phyloP scores from a whole-genome alignment of 53 echinoderm and acorn worm genomes.

The Holothuria leucospilota region DNA sequence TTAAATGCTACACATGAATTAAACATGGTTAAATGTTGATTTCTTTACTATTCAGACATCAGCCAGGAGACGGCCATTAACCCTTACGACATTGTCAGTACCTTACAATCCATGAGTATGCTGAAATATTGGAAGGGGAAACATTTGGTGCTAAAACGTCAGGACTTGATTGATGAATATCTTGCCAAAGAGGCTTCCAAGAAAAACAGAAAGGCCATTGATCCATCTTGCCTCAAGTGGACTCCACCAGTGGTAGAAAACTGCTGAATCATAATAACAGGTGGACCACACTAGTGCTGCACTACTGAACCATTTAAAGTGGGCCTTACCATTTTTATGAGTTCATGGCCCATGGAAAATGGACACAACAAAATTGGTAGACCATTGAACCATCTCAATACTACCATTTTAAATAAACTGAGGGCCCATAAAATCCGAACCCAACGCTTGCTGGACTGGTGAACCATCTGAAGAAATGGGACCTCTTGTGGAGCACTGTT shows the following conservation, averaged over 20 bases:
- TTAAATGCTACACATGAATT: neutral
- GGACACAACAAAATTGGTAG: no score
- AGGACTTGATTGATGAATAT: conserved; percentile 92
- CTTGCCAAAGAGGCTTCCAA: conserved; percentile 66
- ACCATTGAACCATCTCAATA: no score
- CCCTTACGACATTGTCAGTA: conserved; percentile 99
- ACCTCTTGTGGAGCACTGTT: no score
- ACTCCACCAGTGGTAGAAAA: conserved; percentile 74
- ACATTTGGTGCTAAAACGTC: conserved; percentile 97
- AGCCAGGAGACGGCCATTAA: conserved; percentile 99
- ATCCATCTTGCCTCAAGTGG: conserved; percentile 84
- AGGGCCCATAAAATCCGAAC: no score
- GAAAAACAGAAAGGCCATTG: conserved; percentile 71
- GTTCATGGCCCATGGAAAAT: no score
- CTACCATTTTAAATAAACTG: no score
- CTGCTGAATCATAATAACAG: neutral
- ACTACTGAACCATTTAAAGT: no score
- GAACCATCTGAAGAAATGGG: no score
- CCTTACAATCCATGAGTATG: conserved; percentile 97
- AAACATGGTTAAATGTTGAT: neutral
- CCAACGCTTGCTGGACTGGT: no score
- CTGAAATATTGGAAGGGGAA: conserved; percentile 99
- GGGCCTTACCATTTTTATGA: no score
- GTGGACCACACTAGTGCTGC: no score
- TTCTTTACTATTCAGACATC: conserved; percentile 72